A percentile compares a stretch with the other conserved stretches of the same genome.
Evolutionary conservation across 2,113 vertebrate species (phyloP).

Genomic region (Aix galericulata): DNA sequence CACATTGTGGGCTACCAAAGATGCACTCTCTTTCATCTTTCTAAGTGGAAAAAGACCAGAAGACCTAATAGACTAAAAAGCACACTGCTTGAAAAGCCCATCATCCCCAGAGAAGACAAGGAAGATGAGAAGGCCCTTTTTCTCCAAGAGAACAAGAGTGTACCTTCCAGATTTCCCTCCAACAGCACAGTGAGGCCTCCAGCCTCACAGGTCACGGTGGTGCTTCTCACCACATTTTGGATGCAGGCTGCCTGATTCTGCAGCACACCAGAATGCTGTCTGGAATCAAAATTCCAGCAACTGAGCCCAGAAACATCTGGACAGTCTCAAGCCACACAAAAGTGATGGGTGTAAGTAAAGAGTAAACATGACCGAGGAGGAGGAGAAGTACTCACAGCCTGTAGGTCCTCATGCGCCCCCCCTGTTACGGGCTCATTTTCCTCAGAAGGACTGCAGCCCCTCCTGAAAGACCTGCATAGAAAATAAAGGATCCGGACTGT

Average conservation of each 20-base stretch:
- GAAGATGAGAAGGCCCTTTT: background rate
- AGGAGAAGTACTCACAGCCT: background rate
- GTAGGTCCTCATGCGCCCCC: background rate
- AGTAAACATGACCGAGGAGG: rapidly evolving
- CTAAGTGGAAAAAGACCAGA: background rate
- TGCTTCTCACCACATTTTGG: background rate
- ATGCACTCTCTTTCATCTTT: background rate
- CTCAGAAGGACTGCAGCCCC: background rate
- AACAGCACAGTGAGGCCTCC: background rate
- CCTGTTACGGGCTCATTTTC: background rate
- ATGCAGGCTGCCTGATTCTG: background rate
- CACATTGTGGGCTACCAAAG: background rate
- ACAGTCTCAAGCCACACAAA: background rate
- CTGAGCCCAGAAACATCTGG: background rate
- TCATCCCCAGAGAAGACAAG: background rate
- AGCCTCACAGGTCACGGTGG: rapidly evolving
- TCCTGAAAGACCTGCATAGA: background rate
- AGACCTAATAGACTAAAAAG: background rate
- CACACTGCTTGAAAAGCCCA: background rate
- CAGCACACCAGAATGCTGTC: background rate
- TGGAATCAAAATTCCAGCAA: background rate
- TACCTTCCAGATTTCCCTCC: background rate
- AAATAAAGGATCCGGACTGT: background rate
- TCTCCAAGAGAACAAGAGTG: background rate
- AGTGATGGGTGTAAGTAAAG: background rate